A percentile compares a stretch with the other conserved stretches of the same genome.
Evolutionary conservation across 2,113 vertebrate species (phyloP).

Genomic region (Sterrhoptilus dennistouni): DNA sequence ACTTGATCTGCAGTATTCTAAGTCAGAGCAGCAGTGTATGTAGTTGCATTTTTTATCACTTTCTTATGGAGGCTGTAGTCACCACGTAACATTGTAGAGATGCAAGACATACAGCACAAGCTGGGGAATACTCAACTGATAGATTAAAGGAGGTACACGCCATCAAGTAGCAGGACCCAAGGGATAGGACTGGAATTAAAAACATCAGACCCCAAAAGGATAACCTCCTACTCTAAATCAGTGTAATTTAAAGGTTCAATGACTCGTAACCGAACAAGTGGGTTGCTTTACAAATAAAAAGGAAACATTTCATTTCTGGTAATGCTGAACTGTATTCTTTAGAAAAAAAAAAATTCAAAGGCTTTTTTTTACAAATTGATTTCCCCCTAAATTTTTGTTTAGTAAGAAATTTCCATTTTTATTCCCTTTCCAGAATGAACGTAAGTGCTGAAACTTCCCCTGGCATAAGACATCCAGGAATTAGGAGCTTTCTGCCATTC

Average conservation of each 20-base stretch:
- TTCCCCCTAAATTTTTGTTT: background rate
- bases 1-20: background rate
- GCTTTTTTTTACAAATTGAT: background rate
- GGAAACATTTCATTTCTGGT: background rate
- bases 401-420: background rate
- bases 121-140: background rate
- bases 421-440: background rate
- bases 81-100: background rate
- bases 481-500: background rate
- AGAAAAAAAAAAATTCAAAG: background rate
- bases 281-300: background rate
- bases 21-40: background rate
- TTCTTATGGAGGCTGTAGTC: background rate
- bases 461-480: background rate
- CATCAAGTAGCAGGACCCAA: background rate
- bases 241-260: background rate
- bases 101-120: background rate
- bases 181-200: background rate
- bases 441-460: background rate
- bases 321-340: background rate
- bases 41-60: background rate
- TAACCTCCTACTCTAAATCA: background rate
- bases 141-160: background rate
- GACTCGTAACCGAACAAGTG: background rate
- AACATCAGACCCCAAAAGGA: background rate